Conservation (phyloP, 2,888 invertebrate species). For the Blastobasis adustella region DNA sequence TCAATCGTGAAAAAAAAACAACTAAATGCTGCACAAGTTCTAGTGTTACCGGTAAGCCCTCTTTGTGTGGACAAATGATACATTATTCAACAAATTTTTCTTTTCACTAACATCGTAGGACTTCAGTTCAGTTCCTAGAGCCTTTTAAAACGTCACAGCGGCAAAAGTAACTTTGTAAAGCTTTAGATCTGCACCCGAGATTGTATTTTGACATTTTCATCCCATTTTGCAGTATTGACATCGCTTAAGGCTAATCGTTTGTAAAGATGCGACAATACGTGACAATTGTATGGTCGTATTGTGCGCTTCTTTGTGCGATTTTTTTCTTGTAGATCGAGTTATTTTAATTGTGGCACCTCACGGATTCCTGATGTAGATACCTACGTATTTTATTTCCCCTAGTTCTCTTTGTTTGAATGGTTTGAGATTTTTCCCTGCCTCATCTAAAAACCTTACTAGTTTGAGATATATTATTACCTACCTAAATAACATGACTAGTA, state of each 20-base stretch:
- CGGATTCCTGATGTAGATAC: no score
- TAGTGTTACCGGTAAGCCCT: constrained; percentile 52
- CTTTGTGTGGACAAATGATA: constrained; percentile 33
- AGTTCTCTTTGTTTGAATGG: no score
- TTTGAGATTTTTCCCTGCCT: no score
- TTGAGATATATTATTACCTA: no score
- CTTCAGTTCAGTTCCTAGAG: not conserved
- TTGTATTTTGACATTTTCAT: constrained; percentile 73
- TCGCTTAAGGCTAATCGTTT: constrained; percentile 57
- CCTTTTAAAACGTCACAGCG: not conserved
- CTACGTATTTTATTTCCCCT: no score
- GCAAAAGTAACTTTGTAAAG: constrained; percentile 11
- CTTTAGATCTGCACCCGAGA: constrained; percentile 53
- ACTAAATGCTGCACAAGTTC: constrained; percentile 55
- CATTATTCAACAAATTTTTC: constrained; percentile 9
- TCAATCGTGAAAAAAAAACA: constrained; percentile 35
- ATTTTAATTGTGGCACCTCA: no score
- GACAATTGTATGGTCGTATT: constrained; percentile 8
- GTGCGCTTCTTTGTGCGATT: constrained; percentile 1
- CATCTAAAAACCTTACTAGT: no score
- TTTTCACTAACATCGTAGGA: not conserved
- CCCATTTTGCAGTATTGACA: constrained; percentile 59
- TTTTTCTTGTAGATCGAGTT: no score
- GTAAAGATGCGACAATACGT: constrained; percentile 42
- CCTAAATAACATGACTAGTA: no score